Conservation (phyloP, 2,888 invertebrate species). For the Parnassius orleans region DNA sequence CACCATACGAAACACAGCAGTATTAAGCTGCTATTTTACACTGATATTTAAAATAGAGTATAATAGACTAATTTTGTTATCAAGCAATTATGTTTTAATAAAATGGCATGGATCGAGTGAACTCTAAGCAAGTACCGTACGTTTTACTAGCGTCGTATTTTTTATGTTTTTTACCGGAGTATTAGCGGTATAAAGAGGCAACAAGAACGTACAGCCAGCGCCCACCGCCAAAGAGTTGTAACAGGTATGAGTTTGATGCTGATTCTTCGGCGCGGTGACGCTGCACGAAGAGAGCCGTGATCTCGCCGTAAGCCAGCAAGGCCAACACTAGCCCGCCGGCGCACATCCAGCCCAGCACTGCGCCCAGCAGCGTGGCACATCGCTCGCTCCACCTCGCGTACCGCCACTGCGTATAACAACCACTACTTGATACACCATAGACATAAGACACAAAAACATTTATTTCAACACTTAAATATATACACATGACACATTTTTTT, state of each 20-base stretch:
- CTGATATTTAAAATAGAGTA: no score
- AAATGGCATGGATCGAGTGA: no score
- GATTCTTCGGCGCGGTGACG: constrained; percentile 62
- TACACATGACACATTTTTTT: no score
- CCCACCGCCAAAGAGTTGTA: constrained; percentile 77
- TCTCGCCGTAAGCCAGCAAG: constrained; percentile 82
- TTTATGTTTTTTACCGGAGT: no score
- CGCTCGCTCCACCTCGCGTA: constrained; percentile 59
- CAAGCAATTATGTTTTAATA: no score
- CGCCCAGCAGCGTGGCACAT: constrained; percentile 45
- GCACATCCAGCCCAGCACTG: constrained; percentile 44
- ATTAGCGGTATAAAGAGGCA: constrained; percentile 16
- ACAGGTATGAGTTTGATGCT: constrained; percentile 59
- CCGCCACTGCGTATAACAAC: constrained; percentile 60
- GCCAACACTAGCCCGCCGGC: constrained; percentile 74
- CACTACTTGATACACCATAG: neutral
- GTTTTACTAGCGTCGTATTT: no score
- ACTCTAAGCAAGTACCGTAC: no score
- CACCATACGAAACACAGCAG: no score
- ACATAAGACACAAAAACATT: no score
- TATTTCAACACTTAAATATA: no score
- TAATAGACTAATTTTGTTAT: no score
- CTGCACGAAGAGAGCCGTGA: constrained; percentile 81
- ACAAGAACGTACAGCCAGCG: constrained; percentile 69
- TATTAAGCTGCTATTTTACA: no score